Base-by-base conservation (phyloP, 2,888 invertebrate genomes). In the Gandaritis pyraliata region DNA sequence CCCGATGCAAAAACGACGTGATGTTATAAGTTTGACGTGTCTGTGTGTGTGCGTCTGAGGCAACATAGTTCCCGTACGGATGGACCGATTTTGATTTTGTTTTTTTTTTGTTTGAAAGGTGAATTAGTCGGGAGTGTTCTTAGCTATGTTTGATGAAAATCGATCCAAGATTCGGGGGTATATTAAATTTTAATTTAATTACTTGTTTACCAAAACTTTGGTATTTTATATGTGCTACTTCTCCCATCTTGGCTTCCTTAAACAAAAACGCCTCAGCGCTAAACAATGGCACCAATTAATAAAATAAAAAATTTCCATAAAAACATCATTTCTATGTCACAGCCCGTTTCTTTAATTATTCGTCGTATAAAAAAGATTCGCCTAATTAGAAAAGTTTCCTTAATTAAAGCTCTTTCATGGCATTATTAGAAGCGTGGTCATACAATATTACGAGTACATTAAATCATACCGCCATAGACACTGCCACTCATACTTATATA, bases 141-240 rank as follows among this genome's bases (percentile, higher is more conserved):
- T n/a, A n/a, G n/a, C n/a, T n/a, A n/a, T n/a, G n/a, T n/a, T n/a
- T n/a, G n/a, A n/a, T n/a, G n/a, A n/a, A n/a, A n/a, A n/a, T n/a
- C n/a, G n/a, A n/a, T n/a, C n/a, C n/a, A n/a, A n/a, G n/a, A n/a
- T n/a, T n/a, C n/a, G n/a, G n/a, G n/a, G n/a, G n/a, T n/a, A n/a
- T n/a, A n/a, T n/a, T n/a, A n/a, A n/a, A n/a, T n/a, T n/a, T n/a
- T n/a, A n/a, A n/a, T n/a, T n/a, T n/a, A n/a, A n/a, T n/a, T n/a
- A n/a, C n/a, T n/a, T n/a, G n/a, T 33, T 49, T 58, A 81, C 80
- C 75, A 72, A 74, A 77, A 77, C 76, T 81, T 69, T 76, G 69
- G n/a, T 76, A 78, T 78, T 82, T 88, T 87, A 85, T 83, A 87
- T 83, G 81, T 83, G 73, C 70, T 55, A 57, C 57, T 50, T 55